phyloP scores from a whole-genome alignment of 2,797 vertebrate genomes.

The Chelon auratus region DNA sequence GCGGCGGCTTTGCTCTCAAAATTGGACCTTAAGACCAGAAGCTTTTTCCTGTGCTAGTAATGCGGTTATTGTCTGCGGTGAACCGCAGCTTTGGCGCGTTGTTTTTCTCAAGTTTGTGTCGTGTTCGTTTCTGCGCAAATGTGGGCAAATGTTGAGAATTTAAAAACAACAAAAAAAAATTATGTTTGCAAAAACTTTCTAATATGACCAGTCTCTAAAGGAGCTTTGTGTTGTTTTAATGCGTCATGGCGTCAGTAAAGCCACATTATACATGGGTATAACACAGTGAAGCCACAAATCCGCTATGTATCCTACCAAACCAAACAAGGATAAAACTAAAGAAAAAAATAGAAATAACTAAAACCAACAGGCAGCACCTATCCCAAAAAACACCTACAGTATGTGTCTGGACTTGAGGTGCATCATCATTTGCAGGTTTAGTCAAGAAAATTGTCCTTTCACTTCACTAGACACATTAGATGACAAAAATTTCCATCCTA shows the following conservation, averaged over 20 bases:
- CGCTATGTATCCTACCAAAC: too few relatives aligned
- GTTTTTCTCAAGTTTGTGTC: slow-evolving; percentile 20
- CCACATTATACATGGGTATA: too few relatives aligned
- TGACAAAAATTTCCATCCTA: slow-evolving; percentile 1
- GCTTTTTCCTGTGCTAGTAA: slow-evolving; percentile 34
- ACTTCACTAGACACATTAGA: too few relatives aligned
- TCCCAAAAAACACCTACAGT: too few relatives aligned
- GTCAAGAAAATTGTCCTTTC: too few relatives aligned
- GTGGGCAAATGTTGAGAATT: not conserved
- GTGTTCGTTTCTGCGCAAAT: not conserved
- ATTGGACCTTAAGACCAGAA: slow-evolving; percentile 46
- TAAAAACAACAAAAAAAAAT: not conserved
- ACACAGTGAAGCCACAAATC: too few relatives aligned
- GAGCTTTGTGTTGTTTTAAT: slow-evolving; percentile 4
- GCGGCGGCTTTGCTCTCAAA: slow-evolving; percentile 18
- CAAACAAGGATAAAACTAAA: too few relatives aligned
- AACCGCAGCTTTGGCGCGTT: slow-evolving; percentile 21
- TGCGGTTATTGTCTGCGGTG: slow-evolving; percentile 21
- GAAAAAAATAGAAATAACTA: too few relatives aligned
- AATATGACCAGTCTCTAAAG: not conserved
- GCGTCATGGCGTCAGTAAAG: not conserved
- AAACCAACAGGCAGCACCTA: too few relatives aligned
- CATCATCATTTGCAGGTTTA: too few relatives aligned
- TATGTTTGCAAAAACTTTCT: not conserved
- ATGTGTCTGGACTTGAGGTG: too few relatives aligned